A percentile compares a stretch with the other conserved stretches of the same genome.
Conservation (phyloP, 2,113 vertebrate genomes). For the Oncorhynchus tshawytscha region DNA sequence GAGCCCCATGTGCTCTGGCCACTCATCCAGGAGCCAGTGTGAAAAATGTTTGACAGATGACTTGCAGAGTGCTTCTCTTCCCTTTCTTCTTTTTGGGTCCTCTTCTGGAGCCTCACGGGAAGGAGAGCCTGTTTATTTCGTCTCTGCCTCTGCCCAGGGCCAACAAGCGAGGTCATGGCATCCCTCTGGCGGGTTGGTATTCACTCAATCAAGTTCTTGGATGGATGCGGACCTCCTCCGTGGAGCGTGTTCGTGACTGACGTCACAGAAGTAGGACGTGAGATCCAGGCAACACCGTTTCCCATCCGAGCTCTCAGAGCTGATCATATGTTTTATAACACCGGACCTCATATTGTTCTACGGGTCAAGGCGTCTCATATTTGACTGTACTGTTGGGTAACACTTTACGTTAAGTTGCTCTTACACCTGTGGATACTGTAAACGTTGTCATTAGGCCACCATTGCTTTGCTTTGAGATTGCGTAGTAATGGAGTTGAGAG, state of each 20-base stretch:
- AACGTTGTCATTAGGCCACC: too few relatives aligned
- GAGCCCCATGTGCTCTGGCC: constrained; percentile 31
- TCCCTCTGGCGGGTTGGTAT: constrained; percentile 32
- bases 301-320: neutral
- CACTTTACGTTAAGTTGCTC: too few relatives aligned
- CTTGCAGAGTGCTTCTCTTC: constrained; percentile 22
- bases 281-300: neutral
- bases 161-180: constrained; percentile 27
- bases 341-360: too few relatives aligned
- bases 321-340: constrained; percentile 28
- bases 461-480: too few relatives aligned
- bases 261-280: constrained; percentile 9
- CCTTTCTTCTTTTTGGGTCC: neutral
- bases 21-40: constrained; percentile 24
- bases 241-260: constrained; percentile 14
- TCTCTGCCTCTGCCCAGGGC: constrained; percentile 22
- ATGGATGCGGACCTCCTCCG: constrained; percentile 18
- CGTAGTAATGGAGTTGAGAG: too few relatives aligned
- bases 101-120: neutral
- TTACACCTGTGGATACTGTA: too few relatives aligned
- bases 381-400: too few relatives aligned
- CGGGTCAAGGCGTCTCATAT: too few relatives aligned
- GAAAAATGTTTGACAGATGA: constrained; percentile 43
- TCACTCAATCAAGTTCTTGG: constrained; percentile 14
- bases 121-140: constrained; percentile 37